phyloP scores from a whole-genome alignment of 1,140 invertebrate species.

The Drosophila gunungcola region DNA sequence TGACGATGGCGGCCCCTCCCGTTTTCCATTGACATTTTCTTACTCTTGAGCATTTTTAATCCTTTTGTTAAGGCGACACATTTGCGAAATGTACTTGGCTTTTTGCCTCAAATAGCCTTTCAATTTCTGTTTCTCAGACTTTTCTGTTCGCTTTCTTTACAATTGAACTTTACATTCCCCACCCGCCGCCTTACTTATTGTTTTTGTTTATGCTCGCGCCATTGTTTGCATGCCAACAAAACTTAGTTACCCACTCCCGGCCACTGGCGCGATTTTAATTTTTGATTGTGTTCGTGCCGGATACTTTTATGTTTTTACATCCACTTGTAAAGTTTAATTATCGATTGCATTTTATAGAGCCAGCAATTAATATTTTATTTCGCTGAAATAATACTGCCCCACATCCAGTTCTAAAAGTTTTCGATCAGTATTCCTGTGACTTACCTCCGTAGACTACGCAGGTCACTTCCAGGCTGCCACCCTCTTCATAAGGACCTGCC shows the following conservation, averaged over 20 bases:
- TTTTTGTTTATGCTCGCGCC: constrained; percentile 65
- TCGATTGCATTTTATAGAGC: constrained; percentile 48
- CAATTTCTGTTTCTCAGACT: constrained; percentile 53
- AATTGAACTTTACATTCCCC: constrained; percentile 66
- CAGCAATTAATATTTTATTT: constrained; percentile 32
- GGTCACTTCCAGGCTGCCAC: constrained; percentile 91
- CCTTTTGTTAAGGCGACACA: constrained; percentile 65
- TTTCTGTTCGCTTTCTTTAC: constrained; percentile 41
- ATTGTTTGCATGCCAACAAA: constrained; percentile 44
- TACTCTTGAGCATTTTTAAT: constrained; percentile 44
- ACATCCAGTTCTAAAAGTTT: background rate
- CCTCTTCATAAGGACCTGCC: constrained; percentile 94
- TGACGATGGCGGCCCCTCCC: constrained; percentile 20
- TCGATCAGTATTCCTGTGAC: constrained; percentile 63
- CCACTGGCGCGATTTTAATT: constrained; percentile 58
- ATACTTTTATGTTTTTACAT: constrained; percentile 63
- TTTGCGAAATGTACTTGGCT: constrained; percentile 69
- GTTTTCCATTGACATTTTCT: background rate
- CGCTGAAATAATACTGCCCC: background rate
- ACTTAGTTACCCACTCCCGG: constrained; percentile 9
- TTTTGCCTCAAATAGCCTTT: constrained; percentile 28
- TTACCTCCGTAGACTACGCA: constrained; percentile 95
- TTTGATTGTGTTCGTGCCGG: constrained; percentile 54
- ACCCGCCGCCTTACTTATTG: constrained; percentile 54
- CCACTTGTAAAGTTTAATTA: constrained; percentile 70